Evolutionary conservation across 2,113 vertebrate genomes (phyloP), one percentile per base, ranked within the genome.

Genomic region (Cheilinus undulatus): DNA sequence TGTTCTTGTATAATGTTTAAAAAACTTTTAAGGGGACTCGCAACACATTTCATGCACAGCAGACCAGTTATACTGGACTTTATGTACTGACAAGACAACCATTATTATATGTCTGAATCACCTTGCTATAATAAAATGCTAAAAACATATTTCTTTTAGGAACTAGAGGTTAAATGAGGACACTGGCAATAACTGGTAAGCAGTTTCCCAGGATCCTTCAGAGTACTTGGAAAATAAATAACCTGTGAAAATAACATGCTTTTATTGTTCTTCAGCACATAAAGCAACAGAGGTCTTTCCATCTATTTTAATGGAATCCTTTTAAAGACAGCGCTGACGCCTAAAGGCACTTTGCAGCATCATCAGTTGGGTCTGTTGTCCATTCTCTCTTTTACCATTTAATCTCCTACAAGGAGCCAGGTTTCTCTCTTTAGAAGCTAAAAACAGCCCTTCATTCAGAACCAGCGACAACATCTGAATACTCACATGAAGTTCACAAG

Each of bases 271-370:
- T 13, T 23, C 27, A 49, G 49, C 12, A 27, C 24, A 42, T 19
- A 6, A n/a, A 28, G 34, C 43, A 58, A 12, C 48, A 34, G 15
- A 15, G 54, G 36, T 28, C 19, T 20, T 51, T 24, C 8, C 10
- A 40, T 40, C 27, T 32, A 43, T 71, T 70, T 45, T 38, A 58
- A 19, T 57, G 34, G 2, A 48, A n/a, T 58, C 22, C 32, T 28
- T 50, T 60, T 49, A n/a, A 19, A 43, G 12, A 34, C 27, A 14
- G 14, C 11, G 43, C 49, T 70, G 40, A 59, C 60, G 53, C 53
- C 34, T 38, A 51, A 49, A 57, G 76, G 60, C 28, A 67, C 22
- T 42, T 48, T 53, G 42, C 53, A 34, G 20, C 30, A 53, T 27
- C 38, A 53, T 40, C 59, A 32, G 15, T 65, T 52, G 40, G 5